Evolutionary conservation across 2,888 invertebrate species (phyloP), one percentile per base, ranked within the genome.

Genomic region (Lagria hirta): DNA sequence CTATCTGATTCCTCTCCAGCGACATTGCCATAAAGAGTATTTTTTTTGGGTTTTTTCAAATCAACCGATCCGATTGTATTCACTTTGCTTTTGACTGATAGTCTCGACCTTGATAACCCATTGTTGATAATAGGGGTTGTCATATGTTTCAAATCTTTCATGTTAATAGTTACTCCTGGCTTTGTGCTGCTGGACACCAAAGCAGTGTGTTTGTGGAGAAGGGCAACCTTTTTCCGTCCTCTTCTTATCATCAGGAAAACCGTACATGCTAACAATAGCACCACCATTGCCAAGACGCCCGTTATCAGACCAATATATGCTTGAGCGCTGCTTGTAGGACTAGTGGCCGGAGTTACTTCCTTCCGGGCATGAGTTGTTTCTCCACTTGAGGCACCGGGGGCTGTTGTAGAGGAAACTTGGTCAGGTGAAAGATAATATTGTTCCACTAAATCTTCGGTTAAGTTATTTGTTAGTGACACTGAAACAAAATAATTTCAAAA

Each of bases 261-360:
- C 6, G 80, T 79, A 61, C 83, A 81, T 15, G 82, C 80, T 43
- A 83, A 70, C 12, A 85, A 72, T 4, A 86, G 71, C 1, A 81
- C 80, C 28, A 83, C 73, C 62, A 84, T 81, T 2, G 82, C 83
- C 48, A 85, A 65, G 0, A 81, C 79, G 1, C 83, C 83, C 20
- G 84, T 83, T 10, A 86, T 77, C 1, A 87, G 70, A 0, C 84
- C 79, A 5, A 82, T 80, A 42, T 82, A 80, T 2, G 70, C 71
- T 49, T 77, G 71, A 5, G 79, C 75, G 10, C 75, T 81, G 73
- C 66, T 81, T 57, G 75, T 82, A 52, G 70, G 80, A 70, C 65
- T 82, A 57, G 69, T 82, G 62, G 67, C 84, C 65, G 68, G 75
- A 1, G 81, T 73, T 0, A 81, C 77, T 35, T 80, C 73, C 55